Conservation (phyloP, 2,888 invertebrate species). For the Nymphalis c-album region DNA sequence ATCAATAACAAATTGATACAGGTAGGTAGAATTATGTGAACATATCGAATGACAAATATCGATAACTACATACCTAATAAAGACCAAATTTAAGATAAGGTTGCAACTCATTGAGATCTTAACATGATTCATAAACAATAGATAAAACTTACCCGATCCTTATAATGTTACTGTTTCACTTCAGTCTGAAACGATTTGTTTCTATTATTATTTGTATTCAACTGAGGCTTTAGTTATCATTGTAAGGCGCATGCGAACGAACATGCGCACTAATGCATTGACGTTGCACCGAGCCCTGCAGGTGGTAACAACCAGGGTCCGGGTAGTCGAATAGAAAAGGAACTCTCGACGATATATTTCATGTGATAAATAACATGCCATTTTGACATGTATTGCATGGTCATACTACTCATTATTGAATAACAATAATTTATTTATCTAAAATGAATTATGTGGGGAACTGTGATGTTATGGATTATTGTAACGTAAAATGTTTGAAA, state of each 20-base stretch:
- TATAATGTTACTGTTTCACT: not conserved
- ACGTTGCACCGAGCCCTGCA: constrained; percentile 20
- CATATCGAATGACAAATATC: not conserved
- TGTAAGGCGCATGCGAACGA: constrained; percentile 33
- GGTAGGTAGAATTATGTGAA: not conserved
- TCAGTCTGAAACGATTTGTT: constrained; percentile 2
- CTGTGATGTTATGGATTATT: not conserved
- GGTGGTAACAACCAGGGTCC: constrained; percentile 17
- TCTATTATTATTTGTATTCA: constrained; percentile 23
- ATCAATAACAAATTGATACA: no score
- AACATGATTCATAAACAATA: not conserved
- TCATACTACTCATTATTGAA: not conserved
- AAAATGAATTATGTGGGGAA: not conserved
- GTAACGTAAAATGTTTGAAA: not conserved
- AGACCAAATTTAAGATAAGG: no score
- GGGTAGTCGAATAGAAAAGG: constrained; percentile 13
- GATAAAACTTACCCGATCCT: constrained; percentile 1
- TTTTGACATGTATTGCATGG: constrained; percentile 6
- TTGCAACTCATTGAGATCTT: not conserved
- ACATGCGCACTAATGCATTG: constrained; percentile 31
- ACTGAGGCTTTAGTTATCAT: constrained; percentile 10
- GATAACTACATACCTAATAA: no score
- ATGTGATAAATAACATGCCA: not conserved
- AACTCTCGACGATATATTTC: constrained; percentile 5
- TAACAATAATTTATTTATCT: not conserved